These are phyloP conservation scores for Progne subis DNA, from an alignment of 2,113 vertebrate species.

Conservation along the genomic window DNA sequence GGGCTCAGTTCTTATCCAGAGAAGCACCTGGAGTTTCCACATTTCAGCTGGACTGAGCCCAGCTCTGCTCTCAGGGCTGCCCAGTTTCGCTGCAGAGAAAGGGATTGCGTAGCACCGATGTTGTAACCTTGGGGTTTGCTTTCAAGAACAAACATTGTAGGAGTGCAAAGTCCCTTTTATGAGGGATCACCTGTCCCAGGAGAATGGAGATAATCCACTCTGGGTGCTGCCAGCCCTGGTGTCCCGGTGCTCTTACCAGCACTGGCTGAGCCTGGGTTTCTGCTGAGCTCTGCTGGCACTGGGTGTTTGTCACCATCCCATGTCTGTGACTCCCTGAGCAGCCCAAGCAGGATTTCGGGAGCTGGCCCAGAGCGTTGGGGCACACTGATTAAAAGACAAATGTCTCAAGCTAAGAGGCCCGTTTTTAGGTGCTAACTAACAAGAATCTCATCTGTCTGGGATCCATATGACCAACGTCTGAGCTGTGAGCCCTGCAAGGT, in stretches of 20 bases:
- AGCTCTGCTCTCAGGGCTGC: background rate
- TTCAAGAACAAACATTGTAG: background rate
- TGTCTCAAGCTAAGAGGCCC: background rate
- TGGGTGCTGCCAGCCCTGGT: background rate
- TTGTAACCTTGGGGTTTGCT: background rate
- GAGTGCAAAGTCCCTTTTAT: background rate
- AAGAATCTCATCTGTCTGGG: background rate
- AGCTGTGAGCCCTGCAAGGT: background rate
- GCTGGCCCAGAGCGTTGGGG: background rate
- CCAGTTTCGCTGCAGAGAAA: background rate
- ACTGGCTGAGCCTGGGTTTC: background rate
- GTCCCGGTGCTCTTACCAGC: background rate
- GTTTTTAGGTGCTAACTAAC: background rate
- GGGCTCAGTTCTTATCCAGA: background rate
- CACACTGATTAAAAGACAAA: background rate
- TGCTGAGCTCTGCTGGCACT: background rate
- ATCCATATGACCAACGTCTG: background rate
- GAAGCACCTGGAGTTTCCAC: background rate
- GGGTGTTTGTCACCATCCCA: background rate
- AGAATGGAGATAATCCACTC: background rate
- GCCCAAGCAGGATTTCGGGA: background rate
- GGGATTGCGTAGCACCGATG: background rate
- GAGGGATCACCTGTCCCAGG: background rate
- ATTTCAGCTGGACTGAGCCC: background rate
- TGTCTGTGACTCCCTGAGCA: background rate